These are phyloP conservation scores for Gymnocephalus cernua DNA, from an alignment of 2,113 vertebrate species.

Conservation along the genomic window DNA sequence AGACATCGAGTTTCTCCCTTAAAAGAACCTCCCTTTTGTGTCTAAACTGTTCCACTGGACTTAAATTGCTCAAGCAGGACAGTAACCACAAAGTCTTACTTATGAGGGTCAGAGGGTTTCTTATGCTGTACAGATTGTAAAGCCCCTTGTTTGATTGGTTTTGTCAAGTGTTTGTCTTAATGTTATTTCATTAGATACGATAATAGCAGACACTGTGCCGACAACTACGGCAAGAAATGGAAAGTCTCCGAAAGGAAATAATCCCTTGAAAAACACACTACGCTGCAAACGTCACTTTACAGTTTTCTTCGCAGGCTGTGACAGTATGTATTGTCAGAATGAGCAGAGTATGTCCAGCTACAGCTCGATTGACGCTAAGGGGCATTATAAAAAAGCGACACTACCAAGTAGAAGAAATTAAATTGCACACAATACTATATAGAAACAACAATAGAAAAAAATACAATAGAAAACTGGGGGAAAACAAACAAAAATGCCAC, in stretches of 20 bases:
- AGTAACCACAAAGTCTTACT: neutral
- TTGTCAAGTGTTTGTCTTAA: neutral
- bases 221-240: neutral
- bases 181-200: neutral
- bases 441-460: no score
- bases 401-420: neutral
- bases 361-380: neutral
- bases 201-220: neutral
- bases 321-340: neutral
- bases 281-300: no score
- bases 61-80: neutral
- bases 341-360: no score
- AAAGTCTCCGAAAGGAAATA: neutral
- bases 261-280: neutral
- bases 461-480: neutral
- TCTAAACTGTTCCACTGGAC: neutral
- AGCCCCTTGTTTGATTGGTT: neutral
- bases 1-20: neutral
- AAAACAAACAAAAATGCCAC: no score
- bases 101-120: no score
- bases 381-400: neutral
- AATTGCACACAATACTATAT: no score
- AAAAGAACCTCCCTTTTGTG: neutral
- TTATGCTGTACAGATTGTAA: no score
- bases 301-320: neutral